A percentile compares a stretch with the other conserved stretches of the same genome.
phyloP scores from a whole-genome alignment of 2,888 invertebrate species.

The Torymus auratus region DNA sequence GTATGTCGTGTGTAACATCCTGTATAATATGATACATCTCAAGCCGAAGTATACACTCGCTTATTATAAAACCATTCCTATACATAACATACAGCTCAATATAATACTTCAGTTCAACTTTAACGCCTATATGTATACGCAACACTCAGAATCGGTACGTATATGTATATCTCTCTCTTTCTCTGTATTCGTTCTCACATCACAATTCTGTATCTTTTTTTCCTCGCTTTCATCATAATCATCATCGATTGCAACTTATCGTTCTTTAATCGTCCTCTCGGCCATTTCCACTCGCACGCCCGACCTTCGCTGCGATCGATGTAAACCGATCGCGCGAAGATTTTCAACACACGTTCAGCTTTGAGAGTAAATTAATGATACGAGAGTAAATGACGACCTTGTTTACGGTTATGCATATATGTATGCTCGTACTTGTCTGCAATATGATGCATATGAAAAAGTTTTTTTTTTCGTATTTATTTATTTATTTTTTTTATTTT shows the following conservation, averaged over 20 bases:
- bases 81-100: slow-evolving; percentile 73
- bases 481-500: slow-evolving; percentile 12
- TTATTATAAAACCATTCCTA: slow-evolving; percentile 70
- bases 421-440: neutral
- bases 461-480: neutral
- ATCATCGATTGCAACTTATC: too few species aligned
- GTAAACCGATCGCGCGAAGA: neutral
- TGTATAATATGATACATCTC: slow-evolving; percentile 70
- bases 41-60: slow-evolving; percentile 67
- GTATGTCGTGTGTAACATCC: slow-evolving; percentile 30
- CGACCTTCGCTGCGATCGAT: too few species aligned
- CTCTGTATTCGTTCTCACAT: neutral
- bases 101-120: slow-evolving; percentile 74
- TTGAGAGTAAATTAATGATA: slow-evolving; percentile 45
- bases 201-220: neutral
- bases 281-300: too few species aligned
- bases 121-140: slow-evolving; percentile 64
- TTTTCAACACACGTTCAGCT: slow-evolving; percentile 35
- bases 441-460: slow-evolving; percentile 2
- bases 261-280: too few species aligned
- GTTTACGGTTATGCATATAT: slow-evolving; percentile 1
- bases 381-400: slow-evolving; percentile 39
- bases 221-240: neutral
- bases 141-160: slow-evolving; percentile 45
- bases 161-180: slow-evolving; percentile 8